These are phyloP conservation scores for Eospalax fontanierii DNA, from an alignment of 2,797 vertebrate genomes.

Conservation along the genomic window DNA sequence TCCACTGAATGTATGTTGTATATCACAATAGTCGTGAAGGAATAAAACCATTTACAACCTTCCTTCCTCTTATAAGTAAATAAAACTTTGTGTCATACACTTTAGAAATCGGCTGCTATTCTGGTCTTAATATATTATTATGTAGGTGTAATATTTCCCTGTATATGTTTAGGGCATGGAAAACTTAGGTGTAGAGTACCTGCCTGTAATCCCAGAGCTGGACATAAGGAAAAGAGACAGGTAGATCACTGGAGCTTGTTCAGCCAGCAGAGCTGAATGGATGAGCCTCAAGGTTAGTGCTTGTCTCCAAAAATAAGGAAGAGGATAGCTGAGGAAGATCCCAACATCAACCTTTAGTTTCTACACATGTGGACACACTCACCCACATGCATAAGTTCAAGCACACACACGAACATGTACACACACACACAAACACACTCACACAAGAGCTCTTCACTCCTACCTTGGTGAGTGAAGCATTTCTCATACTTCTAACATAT, in stretches of 20 bases:
- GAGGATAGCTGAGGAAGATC: neutral
- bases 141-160: neutral
- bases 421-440: no score
- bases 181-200: neutral
- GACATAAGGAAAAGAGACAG: neutral
- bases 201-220: neutral
- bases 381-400: no score
- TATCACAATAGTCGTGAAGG: neutral
- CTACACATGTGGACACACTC: no score
- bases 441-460: neutral
- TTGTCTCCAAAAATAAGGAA: neutral
- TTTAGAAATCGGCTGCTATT: conserved; percentile 7
- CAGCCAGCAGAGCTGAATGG: neutral
- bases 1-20: neutral
- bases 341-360: no score
- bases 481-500: neutral
- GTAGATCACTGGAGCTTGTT: neutral
- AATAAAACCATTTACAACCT: neutral
- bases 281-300: neutral
- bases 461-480: neutral
- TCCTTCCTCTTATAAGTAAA: conserved; percentile 41
- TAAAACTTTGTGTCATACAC: neutral
- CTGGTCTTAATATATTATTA: neutral
- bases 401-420: neutral
- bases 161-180: neutral